Conservation (phyloP, 2,113 vertebrate genomes). For the Mesoclemmys tuberculata region DNA sequence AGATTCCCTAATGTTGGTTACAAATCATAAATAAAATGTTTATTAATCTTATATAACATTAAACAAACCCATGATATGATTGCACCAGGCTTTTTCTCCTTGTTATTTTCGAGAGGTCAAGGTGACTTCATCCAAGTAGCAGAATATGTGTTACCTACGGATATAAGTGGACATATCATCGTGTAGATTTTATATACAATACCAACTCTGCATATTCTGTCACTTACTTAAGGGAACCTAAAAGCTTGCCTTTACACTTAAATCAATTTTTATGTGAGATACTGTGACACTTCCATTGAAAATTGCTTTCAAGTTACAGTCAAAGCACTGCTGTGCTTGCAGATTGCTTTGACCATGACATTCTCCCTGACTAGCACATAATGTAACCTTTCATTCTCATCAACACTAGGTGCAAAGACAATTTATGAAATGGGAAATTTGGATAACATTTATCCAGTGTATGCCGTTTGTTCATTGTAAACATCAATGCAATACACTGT, state of each 20-base stretch:
- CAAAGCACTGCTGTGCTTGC: neutral
- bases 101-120: neutral
- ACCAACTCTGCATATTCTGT: neutral
- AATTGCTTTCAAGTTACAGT: constrained; percentile 26
- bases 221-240: constrained; percentile 1
- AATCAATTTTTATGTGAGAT: neutral
- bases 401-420: neutral
- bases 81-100: neutral
- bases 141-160: neutral
- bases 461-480: neutral
- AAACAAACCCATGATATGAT: neutral
- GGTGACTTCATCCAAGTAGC: neutral
- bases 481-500: neutral
- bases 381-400: neutral
- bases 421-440: constrained; percentile 1
- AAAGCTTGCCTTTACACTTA: neutral
- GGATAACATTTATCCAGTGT: neutral
- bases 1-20: neutral
- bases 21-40: constrained; percentile 23
- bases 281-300: neutral
- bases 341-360: neutral
- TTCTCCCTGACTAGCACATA: neutral
- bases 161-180: neutral
- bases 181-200: neutral
- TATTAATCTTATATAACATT: constrained; percentile 26